Base-by-base conservation (phyloP, 2,888 invertebrate species). In the Prosopocoilus inquinatus region DNA sequence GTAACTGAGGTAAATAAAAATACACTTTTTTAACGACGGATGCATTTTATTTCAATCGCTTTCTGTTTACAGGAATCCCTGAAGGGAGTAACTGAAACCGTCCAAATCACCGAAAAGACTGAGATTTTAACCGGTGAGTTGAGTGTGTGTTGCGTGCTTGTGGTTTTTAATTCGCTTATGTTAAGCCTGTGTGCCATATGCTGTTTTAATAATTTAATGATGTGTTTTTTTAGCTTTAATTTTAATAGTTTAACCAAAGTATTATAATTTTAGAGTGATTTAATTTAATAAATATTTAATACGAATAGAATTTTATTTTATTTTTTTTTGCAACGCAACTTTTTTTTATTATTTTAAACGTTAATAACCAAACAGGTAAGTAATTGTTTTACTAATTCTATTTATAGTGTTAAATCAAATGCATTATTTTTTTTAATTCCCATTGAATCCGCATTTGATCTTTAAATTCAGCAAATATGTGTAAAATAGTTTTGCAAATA, bases 1-100 rank as follows among this genome's bases (percentile, higher is more conserved):
- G 82, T 84, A 46, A 78, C 80, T 58, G 84, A 87, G 83, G 88
- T 89, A 75, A 72, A 60, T 66, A 46, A 47, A 33, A 38, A 35
- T 32, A 45, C n/a, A n/a, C n/a, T 38, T 36, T 44, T 46, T 47
- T 20, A 45, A 51, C n/a, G n/a, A 28, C 20, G 5, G 7, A 28
- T n/a, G 20, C 3, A 7, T 7, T 28, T 28, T 28, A 38, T 52
- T 44, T 38, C 11, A 39, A 9, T 11, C 7, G 20, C 3, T 9
- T 50, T n/a, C 8, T 46, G 20, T 5, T 28, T 28, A 5, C 59
- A 79, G 76, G 70, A 76, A 55, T 71, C 76, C 56, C 70, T 12
- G 77, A 78, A 64, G 71, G 76, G 53, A 68, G 67, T 59, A 71
- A 75, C 70, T 13, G 78, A 80, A 71, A 76, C 68, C 66, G 76